A percentile compares a stretch with the other conserved stretches of the same genome.
phyloP scores from a whole-genome alignment of 2,113 vertebrate genomes.

The Pedionomus torquatus region DNA sequence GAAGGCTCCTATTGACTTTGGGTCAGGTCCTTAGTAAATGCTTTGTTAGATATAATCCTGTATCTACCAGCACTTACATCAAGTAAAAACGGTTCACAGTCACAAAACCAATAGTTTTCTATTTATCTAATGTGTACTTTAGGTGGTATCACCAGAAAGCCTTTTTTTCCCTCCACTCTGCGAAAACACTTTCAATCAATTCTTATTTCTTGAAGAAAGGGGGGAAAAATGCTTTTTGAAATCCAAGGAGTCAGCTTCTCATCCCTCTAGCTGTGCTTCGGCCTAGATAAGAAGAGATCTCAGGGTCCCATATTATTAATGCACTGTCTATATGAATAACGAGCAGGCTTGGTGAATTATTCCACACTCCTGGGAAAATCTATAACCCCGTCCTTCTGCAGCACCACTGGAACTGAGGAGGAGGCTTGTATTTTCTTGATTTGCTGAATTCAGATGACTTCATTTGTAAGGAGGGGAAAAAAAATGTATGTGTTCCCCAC shows the following conservation, averaged over 20 bases:
- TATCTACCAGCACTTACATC: conserved; percentile 65
- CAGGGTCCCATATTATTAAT: conserved; percentile 86
- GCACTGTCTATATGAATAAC: conserved; percentile 87
- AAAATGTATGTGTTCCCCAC: neutral
- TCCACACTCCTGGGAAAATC: conserved; percentile 82
- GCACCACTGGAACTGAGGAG: conserved; percentile 51
- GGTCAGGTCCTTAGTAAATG: conserved; percentile 57
- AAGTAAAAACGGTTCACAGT: conserved; percentile 33
- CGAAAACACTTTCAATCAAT: conserved; percentile 73
- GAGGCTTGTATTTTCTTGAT: conserved; percentile 55
- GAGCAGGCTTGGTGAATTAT: conserved; percentile 80
- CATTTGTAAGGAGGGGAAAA: conserved; percentile 52
- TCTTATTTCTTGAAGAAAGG: conserved; percentile 67
- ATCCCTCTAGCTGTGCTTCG: conserved; percentile 73
- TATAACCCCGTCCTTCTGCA: conserved; percentile 70
- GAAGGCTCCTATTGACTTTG: conserved; percentile 28
- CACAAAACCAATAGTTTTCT: conserved; percentile 65
- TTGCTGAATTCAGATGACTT: conserved; percentile 65
- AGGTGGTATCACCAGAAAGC: conserved; percentile 61
- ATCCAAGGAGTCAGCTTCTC: conserved; percentile 79
- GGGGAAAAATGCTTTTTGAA: conserved; percentile 74
- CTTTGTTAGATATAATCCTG: conserved; percentile 51
- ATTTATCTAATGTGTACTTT: conserved; percentile 69
- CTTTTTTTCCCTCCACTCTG: neutral
- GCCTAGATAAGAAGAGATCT: conserved; percentile 85